Conservation (phyloP, 2,888 invertebrate species). For the Nomada ruficornis region DNA sequence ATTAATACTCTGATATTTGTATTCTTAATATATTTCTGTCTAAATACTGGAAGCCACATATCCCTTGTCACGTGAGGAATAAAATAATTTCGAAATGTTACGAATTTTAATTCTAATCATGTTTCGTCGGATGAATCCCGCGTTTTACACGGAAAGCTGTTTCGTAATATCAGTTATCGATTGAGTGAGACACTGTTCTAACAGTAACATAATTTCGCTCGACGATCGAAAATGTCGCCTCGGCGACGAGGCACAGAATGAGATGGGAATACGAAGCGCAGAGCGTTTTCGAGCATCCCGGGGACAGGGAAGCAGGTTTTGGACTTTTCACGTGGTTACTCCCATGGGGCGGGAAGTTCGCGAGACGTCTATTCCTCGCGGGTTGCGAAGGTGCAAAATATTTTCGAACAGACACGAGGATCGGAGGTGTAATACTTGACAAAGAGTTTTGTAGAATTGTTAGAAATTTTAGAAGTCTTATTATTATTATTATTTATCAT, state of each 20-base stretch:
- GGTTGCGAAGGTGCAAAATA: slow-evolving; percentile 61
- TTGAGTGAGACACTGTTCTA: neutral
- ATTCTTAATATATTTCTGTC: no score
- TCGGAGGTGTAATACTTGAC: slow-evolving; percentile 46
- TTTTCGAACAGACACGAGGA: slow-evolving; percentile 61
- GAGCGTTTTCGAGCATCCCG: slow-evolving; percentile 38
- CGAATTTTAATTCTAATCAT: no score
- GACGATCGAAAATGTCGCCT: slow-evolving; percentile 52
- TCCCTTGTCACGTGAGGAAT: no score
- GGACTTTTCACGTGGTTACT: slow-evolving; percentile 58
- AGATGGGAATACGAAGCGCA: slow-evolving; percentile 65
- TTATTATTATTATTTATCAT: no score
- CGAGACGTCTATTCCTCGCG: slow-evolving; percentile 51
- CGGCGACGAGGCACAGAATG: slow-evolving; percentile 51
- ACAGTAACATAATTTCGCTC: slow-evolving; percentile 27
- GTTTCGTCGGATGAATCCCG: no score
- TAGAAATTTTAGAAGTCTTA: no score
- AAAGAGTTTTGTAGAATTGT: neutral
- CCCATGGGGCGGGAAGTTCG: slow-evolving; percentile 59
- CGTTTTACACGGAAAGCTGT: no score
- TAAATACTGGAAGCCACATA: no score
- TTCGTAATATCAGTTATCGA: no score
- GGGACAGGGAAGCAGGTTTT: slow-evolving; percentile 25
- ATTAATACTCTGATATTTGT: no score
- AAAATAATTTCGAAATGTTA: no score